Evolutionary conservation across 1,140 invertebrate species (phyloP).

Genomic region (Formica selysi): DNA sequence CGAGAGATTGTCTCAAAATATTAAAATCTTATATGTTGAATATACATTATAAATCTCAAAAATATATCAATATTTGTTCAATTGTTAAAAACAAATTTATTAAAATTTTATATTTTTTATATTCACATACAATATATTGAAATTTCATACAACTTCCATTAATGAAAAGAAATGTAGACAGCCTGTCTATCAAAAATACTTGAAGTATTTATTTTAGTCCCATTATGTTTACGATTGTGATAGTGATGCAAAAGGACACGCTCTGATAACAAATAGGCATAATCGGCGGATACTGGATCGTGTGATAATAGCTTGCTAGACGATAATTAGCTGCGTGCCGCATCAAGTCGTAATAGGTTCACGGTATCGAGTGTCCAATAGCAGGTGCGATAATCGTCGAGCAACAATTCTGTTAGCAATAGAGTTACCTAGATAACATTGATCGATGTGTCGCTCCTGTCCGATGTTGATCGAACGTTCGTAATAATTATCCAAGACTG

Average conservation of each 20-base stretch:
- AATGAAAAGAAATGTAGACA: not conserved
- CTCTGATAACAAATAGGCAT: constrained; percentile 47
- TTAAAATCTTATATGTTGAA: not conserved
- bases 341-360: constrained; percentile 55
- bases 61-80: not conserved
- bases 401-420: constrained; percentile 74
- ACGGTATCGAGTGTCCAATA: constrained; percentile 64
- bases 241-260: constrained; percentile 26
- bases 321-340: constrained; percentile 69
- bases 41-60: not conserved
- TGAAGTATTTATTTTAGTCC: not conserved
- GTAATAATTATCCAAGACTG: constrained; percentile 76
- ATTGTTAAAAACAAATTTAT: not conserved
- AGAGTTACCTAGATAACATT: constrained; percentile 74
- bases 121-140: not conserved
- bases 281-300: constrained; percentile 37
- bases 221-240: not conserved
- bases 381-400: constrained; percentile 71
- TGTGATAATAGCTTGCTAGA: constrained; percentile 68
- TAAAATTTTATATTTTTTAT: not conserved
- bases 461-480: constrained; percentile 73
- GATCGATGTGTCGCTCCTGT: constrained; percentile 65
- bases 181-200: not conserved
- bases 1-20: not conserved
- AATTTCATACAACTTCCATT: not conserved